Conservation (phyloP, 2,113 vertebrate species). For the Menura novaehollandiae region DNA sequence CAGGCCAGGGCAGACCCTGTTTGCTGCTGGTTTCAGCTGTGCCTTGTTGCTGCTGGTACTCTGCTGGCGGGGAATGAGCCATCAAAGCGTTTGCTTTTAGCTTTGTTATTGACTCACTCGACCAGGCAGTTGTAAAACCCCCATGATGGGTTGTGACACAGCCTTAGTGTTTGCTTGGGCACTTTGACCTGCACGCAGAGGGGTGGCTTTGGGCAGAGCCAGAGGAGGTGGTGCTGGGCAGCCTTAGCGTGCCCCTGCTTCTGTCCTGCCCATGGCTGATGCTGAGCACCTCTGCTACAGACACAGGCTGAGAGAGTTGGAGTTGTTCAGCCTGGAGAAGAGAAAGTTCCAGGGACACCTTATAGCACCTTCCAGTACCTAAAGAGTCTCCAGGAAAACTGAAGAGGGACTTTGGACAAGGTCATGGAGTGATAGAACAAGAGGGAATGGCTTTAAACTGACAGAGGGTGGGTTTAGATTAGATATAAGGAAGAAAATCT, state of each 20-base stretch:
- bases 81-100: not conserved
- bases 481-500: not conserved
- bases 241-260: fast-evolving
- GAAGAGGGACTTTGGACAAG: not conserved
- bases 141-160: not conserved
- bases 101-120: not conserved
- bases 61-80: not conserved
- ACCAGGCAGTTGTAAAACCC: not conserved
- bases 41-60: not conserved
- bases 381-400: not conserved
- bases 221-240: not conserved
- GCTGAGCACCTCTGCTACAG: not conserved
- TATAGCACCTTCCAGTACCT: not conserved
- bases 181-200: not conserved
- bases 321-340: not conserved
- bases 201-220: not conserved
- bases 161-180: not conserved
- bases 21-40: not conserved
- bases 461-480: not conserved
- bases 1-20: not conserved
- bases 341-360: not conserved
- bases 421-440: not conserved
- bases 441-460: not conserved
- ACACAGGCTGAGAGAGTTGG: not conserved
- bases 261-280: not conserved